Evolutionary conservation across 2,113 vertebrate genomes (phyloP), one percentile per base, ranked within the genome.

Genomic region (Oceanodroma tethys): DNA sequence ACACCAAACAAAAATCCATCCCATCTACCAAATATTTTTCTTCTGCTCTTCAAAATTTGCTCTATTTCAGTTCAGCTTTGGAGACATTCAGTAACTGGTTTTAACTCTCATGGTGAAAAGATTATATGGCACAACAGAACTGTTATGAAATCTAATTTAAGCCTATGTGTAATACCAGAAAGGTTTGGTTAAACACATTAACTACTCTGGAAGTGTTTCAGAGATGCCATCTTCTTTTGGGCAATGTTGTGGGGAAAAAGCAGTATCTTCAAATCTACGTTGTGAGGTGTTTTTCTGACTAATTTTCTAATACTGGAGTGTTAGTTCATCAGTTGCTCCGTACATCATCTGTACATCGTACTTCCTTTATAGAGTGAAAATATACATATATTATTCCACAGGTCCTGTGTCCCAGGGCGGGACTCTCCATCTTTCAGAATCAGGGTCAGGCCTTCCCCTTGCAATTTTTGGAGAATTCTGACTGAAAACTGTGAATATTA

Each of bases 341-440:
- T 29, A 14, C 25, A 23, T 30, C 9, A 50, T 32, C 76, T 29
- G 19, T 12, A 16, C 5, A 4, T 40, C 4, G 1, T 1, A 3
- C 11, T 48, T 23, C 8, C 23, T 20, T 60, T 22, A 8, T 6
- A 3, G 27, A 17, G 13, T 40, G 52, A 40, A 32, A 40, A 36
- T 2, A 16, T 3, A 45, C 4, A 9, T 10, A 22, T 5, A 2
- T 43, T 10, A 67, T 68, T 29, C 36, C 43, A 17, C 50, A 38
- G 47, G n/a, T 34, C 27, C 32, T 4, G 38, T 9, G 30, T 5
- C 42, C 23, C 43, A 10, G 79, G 18, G 16, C 0, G 2, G 26
- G 47, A 32, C 47, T 47, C 21, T 11, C 20, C 30, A 12, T 27
- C 62, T 10, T 63, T 52, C 27, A 14, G 16, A 21, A 12, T 14